phyloP scores from a whole-genome alignment of 2,797 vertebrate species.

The Etheostoma perlongum region DNA sequence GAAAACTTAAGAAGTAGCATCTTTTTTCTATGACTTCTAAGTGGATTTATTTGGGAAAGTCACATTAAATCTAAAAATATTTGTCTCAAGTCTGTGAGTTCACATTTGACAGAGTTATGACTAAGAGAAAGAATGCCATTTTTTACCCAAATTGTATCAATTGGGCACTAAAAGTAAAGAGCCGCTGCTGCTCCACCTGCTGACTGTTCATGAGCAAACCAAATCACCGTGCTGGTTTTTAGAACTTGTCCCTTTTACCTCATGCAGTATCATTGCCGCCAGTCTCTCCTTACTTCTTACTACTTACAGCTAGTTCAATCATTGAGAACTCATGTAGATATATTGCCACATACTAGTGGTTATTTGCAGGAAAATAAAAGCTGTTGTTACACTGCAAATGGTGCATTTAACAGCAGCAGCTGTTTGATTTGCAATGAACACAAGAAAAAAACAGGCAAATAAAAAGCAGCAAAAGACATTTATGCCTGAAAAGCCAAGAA shows the following conservation, averaged over 20 bases:
- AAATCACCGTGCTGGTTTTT: neutral
- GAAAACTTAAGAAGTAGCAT: too few relatives aligned
- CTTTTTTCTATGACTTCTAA: too few relatives aligned
- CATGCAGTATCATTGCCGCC: neutral
- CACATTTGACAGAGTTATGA: neutral
- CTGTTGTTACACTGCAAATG: neutral
- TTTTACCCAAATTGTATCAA: neutral
- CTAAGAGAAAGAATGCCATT: neutral
- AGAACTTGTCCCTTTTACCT: neutral
- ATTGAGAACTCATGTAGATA: neutral
- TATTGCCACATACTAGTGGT: neutral
- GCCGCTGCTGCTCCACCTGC: neutral
- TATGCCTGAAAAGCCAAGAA: neutral
- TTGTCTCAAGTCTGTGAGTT: neutral
- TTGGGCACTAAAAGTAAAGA: neutral
- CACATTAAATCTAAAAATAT: neutral
- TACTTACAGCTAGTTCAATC: neutral
- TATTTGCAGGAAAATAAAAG: neutral
- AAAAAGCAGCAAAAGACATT: neutral
- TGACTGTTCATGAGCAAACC: neutral
- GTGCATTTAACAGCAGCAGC: slow-evolving; percentile 11
- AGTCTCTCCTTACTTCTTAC: neutral
- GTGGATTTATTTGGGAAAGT: neutral
- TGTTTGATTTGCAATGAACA: slow-evolving; percentile 2
- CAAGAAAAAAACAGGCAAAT: neutral